A percentile compares a stretch with the other conserved stretches of the same genome.
These are phyloP conservation scores for Ivindomyrus marchei DNA, from an alignment of 2,113 vertebrate species.

Conservation along the genomic window DNA sequence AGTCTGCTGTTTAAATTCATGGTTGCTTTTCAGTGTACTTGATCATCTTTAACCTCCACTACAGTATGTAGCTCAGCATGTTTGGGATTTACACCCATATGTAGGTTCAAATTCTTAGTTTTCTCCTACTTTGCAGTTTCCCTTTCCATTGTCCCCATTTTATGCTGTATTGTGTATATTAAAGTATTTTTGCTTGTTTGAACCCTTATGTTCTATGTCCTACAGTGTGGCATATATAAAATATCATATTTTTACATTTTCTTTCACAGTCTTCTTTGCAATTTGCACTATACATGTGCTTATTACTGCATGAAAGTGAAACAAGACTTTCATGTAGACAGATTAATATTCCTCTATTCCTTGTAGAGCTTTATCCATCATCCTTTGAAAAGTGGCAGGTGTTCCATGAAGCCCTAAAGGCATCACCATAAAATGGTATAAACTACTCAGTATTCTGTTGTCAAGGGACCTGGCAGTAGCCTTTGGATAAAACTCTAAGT, in stretches of 20 bases:
- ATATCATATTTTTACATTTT: not conserved
- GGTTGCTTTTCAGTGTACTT: not conserved
- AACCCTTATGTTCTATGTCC: not conserved
- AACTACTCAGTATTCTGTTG: conserved; percentile 7
- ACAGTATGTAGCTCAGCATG: not conserved
- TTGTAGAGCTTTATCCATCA: conserved; percentile 4
- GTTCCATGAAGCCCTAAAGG: not conserved
- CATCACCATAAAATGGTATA: not conserved
- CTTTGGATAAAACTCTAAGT: conserved; percentile 5
- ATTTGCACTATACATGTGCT: not conserved
- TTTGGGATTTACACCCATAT: not conserved
- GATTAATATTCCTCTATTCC: conserved; percentile 1
- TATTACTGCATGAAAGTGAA: not conserved
- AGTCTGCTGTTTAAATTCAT: not conserved
- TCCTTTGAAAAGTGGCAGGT: conserved; percentile 3
- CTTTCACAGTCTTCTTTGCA: not conserved
- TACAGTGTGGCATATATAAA: not conserved
- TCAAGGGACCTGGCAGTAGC: conserved; percentile 3
- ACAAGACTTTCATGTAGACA: not conserved
- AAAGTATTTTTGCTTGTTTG: not conserved
- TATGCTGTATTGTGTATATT: not conserved
- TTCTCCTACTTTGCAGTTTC: not conserved
- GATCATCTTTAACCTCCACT: not conserved
- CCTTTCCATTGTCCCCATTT: not conserved
- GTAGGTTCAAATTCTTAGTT: not conserved